phyloP scores from a whole-genome alignment of 2,113 vertebrate genomes.

The Pipra filicauda region DNA sequence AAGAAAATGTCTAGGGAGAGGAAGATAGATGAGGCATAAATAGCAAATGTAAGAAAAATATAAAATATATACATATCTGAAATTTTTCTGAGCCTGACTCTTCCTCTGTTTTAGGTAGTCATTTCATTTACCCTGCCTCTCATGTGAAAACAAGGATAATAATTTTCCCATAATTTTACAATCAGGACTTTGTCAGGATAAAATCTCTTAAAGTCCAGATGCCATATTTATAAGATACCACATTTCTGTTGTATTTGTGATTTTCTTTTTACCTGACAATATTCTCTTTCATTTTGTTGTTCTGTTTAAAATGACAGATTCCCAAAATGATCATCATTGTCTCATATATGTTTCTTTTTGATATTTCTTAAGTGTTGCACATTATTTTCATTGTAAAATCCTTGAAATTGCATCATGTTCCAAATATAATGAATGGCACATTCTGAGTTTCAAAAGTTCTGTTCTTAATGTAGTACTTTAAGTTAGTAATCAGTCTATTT shows the following conservation, averaged over 20 bases:
- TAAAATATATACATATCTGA: not conserved
- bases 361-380: not conserved
- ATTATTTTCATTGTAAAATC: not conserved
- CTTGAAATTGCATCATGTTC: not conserved
- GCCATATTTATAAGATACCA: not conserved
- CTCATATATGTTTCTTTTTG: not conserved
- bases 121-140: not conserved
- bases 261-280: not conserved
- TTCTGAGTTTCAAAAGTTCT: conserved; percentile 32
- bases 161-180: not conserved
- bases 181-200: not conserved
- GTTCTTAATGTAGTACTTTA: conserved; percentile 36
- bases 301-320: not conserved
- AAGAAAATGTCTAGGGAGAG: not conserved
- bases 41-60: not conserved
- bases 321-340: not conserved
- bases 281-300: not conserved
- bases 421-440: not conserved
- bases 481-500: conserved; percentile 71
- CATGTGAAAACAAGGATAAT: not conserved
- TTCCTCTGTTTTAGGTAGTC: not conserved
- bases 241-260: not conserved
- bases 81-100: not conserved
- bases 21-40: not conserved
- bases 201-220: not conserved